A percentile compares a stretch with the other conserved stretches of the same genome.
Conservation (phyloP, 2,113 vertebrate species). For the Brienomyrus brachyistius region DNA sequence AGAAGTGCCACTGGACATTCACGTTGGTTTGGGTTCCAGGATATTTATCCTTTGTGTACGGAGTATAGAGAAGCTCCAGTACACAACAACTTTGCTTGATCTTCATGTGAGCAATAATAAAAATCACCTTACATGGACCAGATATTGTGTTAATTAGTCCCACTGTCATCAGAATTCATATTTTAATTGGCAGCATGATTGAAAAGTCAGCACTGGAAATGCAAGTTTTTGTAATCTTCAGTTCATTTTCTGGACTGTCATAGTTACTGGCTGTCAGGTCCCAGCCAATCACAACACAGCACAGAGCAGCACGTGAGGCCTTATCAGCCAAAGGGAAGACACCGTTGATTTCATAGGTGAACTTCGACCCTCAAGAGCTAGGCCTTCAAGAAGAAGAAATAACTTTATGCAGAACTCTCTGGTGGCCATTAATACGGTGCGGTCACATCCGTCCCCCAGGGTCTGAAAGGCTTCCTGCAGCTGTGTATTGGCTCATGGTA, state of each 20-base stretch:
- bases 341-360: not conserved
- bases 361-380: not conserved
- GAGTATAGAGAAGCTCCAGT: not conserved
- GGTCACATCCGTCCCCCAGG: not conserved
- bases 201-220: not conserved
- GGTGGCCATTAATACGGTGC: not conserved
- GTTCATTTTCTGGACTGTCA: not conserved
- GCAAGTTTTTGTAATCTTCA: not conserved
- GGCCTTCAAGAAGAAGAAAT: not conserved
- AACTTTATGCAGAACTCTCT: not conserved
- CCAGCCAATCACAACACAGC: not conserved
- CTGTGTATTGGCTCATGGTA: not conserved
- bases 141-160: not conserved
- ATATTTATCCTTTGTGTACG: not conserved
- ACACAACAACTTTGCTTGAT: not conserved
- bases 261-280: not conserved
- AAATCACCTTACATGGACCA: not conserved
- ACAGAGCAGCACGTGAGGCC: not conserved
- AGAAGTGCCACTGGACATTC: not conserved
- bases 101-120: not conserved
- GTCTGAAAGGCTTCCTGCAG: not conserved
- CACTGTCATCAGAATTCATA: not conserved
- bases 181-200: not conserved
- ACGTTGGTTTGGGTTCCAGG: not conserved
- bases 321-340: slow-evolving; percentile 10